Percentiles rank a stretch among this genome's conserved stretches.
Evolutionary conservation across 2,113 vertebrate genomes (phyloP).

Genomic region (Cinclus cinclus): DNA sequence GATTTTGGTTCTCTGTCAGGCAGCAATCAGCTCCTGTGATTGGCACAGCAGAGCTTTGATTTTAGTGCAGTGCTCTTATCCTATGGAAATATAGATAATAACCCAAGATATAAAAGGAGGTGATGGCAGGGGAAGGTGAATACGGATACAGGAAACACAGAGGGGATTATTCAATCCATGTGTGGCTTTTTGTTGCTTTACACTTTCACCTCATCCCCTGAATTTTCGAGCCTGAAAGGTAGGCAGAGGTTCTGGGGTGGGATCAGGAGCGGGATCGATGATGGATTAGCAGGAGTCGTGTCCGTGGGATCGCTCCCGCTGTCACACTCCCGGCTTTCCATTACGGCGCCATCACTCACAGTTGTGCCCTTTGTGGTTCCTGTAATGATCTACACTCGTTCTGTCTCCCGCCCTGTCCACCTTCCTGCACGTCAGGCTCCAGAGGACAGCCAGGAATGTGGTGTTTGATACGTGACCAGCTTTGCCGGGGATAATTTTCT

Average conservation of each 20-base stretch:
- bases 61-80: background rate
- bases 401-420: background rate
- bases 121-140: background rate
- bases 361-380: background rate
- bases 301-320: background rate
- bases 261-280: background rate
- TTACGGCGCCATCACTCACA: background rate
- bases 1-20: background rate
- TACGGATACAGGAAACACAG: rapidly evolving
- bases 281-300: background rate
- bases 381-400: background rate
- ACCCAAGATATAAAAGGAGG: background rate
- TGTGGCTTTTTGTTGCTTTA: background rate
- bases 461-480: background rate
- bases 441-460: background rate
- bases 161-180: background rate
- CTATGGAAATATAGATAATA: background rate
- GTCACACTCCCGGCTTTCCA: background rate
- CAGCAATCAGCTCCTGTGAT: background rate
- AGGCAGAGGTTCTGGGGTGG: background rate
- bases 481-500: slow-evolving; percentile 13
- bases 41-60: background rate
- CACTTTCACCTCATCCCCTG: background rate
- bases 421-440: background rate
- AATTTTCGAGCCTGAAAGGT: background rate